These are phyloP conservation scores for Uria aalge DNA, from an alignment of 2,113 vertebrate species.

Conservation along the genomic window DNA sequence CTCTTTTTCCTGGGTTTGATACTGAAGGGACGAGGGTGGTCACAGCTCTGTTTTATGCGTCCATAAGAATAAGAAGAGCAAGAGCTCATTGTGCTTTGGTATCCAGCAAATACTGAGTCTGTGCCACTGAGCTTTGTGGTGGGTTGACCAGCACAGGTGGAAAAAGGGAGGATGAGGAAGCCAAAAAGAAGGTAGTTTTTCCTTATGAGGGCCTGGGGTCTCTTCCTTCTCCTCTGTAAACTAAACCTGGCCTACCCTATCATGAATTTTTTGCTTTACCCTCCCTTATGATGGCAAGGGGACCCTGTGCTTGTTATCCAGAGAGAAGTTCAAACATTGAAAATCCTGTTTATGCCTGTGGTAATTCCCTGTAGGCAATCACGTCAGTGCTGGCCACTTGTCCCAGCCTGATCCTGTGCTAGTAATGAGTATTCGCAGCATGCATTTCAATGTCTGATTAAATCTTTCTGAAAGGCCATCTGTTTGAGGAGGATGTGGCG, in stretches of 20 bases:
- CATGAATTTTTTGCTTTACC: background rate
- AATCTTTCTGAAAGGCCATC: conserved; percentile 69
- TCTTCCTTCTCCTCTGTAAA: background rate
- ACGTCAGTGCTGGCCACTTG: conserved; percentile 63
- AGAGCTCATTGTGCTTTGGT: background rate
- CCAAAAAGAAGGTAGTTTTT: background rate
- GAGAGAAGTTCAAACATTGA: background rate
- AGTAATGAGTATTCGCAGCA: conserved; percentile 69
- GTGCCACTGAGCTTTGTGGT: background rate
- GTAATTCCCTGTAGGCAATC: conserved; percentile 62
- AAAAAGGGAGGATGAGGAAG: background rate
- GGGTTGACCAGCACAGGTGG: background rate
- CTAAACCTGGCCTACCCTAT: background rate
- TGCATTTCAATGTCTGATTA: conserved; percentile 68
- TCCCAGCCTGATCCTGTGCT: conserved; percentile 62
- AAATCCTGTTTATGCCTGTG: conserved; percentile 55
- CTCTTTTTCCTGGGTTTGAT: background rate
- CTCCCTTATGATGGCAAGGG: background rate
- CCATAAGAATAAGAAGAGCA: background rate
- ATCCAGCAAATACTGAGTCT: background rate
- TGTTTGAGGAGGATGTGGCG: conserved; percentile 59
- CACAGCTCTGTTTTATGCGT: background rate
- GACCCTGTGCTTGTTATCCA: background rate
- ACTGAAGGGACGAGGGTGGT: background rate
- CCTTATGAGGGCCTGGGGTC: background rate